Conservation (phyloP, 2,797 vertebrate genomes). For the Pipistrellus kuhlii region DNA sequence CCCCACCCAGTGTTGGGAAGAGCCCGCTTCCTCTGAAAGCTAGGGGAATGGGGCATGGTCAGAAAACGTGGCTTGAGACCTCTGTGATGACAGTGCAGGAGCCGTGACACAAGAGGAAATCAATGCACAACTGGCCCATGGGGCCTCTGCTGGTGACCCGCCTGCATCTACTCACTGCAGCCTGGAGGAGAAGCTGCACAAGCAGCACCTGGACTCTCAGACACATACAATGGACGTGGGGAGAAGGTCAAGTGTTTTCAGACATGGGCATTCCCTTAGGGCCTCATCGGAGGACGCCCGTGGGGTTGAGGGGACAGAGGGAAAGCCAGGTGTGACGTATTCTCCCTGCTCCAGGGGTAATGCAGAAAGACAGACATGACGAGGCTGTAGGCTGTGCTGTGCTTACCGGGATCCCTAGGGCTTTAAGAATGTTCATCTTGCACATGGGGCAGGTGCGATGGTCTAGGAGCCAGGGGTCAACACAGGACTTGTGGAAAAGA, state of each 20-base stretch:
- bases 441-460: constrained; percentile 99
- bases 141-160: background rate
- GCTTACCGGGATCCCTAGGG: constrained; percentile 96
- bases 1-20: background rate
- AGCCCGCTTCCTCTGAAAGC: background rate
- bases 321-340: background rate
- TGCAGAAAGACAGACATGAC: constrained; percentile 48
- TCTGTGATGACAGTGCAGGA: background rate
- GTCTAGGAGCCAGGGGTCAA: constrained; percentile 98
- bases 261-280: background rate
- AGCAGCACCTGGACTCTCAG: background rate
- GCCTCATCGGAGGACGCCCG: background rate
- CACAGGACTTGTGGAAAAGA: constrained; percentile 98
- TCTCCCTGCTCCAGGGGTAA: constrained; percentile 9
- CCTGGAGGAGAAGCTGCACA: background rate
- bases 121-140: accelerated
- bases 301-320: background rate
- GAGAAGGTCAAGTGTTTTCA: background rate
- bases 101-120: background rate
- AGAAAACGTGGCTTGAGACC: background rate
- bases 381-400: background rate
- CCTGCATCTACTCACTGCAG: background rate
- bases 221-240: background rate
- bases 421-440: constrained; percentile 99
- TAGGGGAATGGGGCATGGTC: too few species aligned